These are phyloP conservation scores for Macquaria ambigua DNA, from an alignment of 2,113 vertebrate genomes.

Conservation along the genomic window DNA sequence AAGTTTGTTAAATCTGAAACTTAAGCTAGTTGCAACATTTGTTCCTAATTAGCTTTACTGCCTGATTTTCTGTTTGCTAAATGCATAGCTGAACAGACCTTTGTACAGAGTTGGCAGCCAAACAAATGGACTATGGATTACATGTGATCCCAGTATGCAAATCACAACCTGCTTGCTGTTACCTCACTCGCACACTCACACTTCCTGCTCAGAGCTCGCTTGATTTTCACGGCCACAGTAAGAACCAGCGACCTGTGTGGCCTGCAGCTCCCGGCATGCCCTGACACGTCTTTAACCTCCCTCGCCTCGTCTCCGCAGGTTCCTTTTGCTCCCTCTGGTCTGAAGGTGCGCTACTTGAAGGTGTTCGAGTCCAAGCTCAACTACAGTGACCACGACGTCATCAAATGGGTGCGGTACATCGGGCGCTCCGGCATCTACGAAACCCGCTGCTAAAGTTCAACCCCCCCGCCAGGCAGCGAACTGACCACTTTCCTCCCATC, in stretches of 20 bases:
- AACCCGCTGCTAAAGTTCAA: slow-evolving; percentile 93
- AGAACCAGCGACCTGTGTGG: not conserved
- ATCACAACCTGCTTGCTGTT: slow-evolving; percentile 14
- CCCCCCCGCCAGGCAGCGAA: slow-evolving; percentile 66
- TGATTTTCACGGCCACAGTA: not conserved
- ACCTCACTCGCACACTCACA: not conserved
- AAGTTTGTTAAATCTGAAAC: not conserved
- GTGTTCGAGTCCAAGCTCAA: slow-evolving; percentile 99
- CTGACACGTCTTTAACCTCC: not conserved
- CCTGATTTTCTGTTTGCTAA: not conserved
- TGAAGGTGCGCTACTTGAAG: slow-evolving; percentile 99
- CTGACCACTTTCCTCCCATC: slow-evolving; percentile 68
- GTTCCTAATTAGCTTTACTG: not conserved
- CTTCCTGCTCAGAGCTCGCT: slow-evolving; percentile 7
- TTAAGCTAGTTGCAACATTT: no score
- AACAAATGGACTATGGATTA: slow-evolving; percentile 25
- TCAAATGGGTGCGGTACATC: slow-evolving; percentile 99
- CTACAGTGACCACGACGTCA: slow-evolving; percentile 99
- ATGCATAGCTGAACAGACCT: not conserved
- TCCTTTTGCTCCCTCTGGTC: slow-evolving; percentile 96
- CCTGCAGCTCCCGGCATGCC: slow-evolving; percentile 20
- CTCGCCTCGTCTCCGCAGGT: slow-evolving; percentile 83
- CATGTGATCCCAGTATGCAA: slow-evolving; percentile 21
- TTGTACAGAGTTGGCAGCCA: slow-evolving; percentile 1
- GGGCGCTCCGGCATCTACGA: slow-evolving; percentile 99